Conservation (phyloP, 2,797 vertebrate genomes). For the Emys orbicularis region DNA sequence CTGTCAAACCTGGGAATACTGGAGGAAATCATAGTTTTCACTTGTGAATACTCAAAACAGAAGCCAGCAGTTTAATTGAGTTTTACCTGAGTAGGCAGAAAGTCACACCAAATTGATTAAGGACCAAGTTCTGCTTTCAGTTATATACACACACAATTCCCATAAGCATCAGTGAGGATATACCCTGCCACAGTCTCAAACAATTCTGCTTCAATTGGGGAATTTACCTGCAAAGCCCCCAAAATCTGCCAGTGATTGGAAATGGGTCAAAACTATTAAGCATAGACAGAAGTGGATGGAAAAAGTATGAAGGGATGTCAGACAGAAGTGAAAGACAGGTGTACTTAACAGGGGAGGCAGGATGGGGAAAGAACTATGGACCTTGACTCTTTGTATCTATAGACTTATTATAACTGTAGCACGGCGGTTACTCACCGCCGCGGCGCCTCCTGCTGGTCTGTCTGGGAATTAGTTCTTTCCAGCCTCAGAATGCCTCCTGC, state of each 20-base stretch:
- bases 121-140: background rate
- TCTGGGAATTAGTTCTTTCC: no score
- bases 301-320: background rate
- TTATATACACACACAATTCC: background rate
- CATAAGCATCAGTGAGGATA: background rate
- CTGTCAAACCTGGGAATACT: constrained; percentile 57
- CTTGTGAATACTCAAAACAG: constrained; percentile 41
- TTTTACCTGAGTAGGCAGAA: constrained; percentile 30
- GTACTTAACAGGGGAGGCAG: background rate
- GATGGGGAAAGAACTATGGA: background rate
- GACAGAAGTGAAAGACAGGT: background rate
- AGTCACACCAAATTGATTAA: background rate
- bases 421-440: no score
- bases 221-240: background rate
- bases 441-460: no score
- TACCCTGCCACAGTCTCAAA: background rate
- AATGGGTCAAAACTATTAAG: background rate
- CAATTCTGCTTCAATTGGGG: background rate
- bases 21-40: constrained; percentile 62
- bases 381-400: background rate
- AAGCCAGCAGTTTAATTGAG: constrained; percentile 44
- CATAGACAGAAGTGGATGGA: background rate
- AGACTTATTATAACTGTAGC: background rate
- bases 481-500: no score
- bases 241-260: background rate